Evolutionary conservation across 2,113 vertebrate genomes (phyloP).

Genomic region (Sinosuthora webbiana): DNA sequence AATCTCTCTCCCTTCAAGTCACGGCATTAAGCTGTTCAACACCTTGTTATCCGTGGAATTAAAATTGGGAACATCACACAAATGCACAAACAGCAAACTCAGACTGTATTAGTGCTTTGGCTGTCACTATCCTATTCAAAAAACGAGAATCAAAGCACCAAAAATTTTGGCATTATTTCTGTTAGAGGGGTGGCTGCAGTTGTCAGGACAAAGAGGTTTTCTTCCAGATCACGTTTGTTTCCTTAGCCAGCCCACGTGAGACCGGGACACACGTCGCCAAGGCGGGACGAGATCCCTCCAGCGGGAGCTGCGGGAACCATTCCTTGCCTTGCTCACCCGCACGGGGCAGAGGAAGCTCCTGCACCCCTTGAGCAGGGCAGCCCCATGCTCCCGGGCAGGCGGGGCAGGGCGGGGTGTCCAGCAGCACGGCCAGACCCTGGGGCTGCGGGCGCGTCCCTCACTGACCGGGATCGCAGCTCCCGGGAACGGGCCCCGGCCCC

Average conservation of each 20-base stretch:
- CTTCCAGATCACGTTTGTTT: not conserved
- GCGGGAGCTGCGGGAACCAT: too few species aligned
- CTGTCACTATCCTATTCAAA: not conserved
- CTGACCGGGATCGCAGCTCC: accelerated
- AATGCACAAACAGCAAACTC: accelerated
- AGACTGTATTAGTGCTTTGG: not conserved
- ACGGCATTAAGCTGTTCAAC: not conserved
- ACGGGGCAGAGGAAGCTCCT: accelerated
- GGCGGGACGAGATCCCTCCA: not conserved
- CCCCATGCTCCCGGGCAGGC: not conserved
- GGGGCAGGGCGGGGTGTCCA: not conserved
- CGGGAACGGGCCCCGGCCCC: accelerated
- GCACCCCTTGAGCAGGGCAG: not conserved
- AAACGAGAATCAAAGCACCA: accelerated
- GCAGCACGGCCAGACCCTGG: accelerated
- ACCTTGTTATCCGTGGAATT: not conserved
- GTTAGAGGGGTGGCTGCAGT: not conserved
- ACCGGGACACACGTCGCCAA: accelerated
- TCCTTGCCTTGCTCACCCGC: accelerated
- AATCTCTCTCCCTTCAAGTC: not conserved
- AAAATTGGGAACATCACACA: not conserved
- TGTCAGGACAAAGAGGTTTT: too few species aligned
- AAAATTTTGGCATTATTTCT: not conserved
- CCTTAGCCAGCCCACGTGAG: accelerated
- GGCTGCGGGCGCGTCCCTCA: accelerated